Base-by-base conservation (phyloP, 2,113 vertebrate species). In the Lamprotornis superbus region DNA sequence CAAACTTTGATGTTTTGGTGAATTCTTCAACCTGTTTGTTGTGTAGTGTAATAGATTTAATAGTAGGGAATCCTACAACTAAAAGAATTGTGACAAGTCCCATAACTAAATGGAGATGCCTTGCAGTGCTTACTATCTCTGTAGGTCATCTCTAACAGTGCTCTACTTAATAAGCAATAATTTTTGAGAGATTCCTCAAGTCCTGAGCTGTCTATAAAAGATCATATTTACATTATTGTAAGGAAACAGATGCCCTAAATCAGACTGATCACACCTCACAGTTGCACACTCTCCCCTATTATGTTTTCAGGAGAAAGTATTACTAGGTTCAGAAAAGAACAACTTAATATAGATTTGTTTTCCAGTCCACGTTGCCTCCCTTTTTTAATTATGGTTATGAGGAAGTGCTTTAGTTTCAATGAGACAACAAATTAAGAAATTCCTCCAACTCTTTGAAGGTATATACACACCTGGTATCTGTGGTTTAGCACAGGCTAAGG, bases 331-430 rank as follows among this genome's bases (percentile, higher is more conserved):
- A 69, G 83, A 93, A 90, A 96, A 68, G 39, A 83, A 49, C 44
- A 94, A 70, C 68, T 76, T 89, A 85, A 33, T 46, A 68, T 40
- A 53, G 89, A 67, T 84, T 70, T 93, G 49, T 82, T 97, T 93
- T 86, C 46, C 69, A 86, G 49, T 91, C 22, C n/a, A n/a, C 50
- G 95, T 90, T 88, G 57, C 93, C 95, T 96, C 95, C 88, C 93
- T 96, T 89, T 95, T 94, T 95, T 93, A 97, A 97, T 97, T 96
- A 97, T 35, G 55, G 53, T 86, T 78, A 73, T 92, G 83, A 89
- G 69, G 80, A 83, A 63, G 68, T 87, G 68, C 64, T 96, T 91
- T 76, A 90, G 79, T 67, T 94, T 97, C 87, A 94, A 83, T 94
- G 78, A 69, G 83, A 83, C 70, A 94, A 84, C 93, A 95, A 95